phyloP scores from a whole-genome alignment of 2,888 invertebrate species.

The Dugesia japonica region DNA sequence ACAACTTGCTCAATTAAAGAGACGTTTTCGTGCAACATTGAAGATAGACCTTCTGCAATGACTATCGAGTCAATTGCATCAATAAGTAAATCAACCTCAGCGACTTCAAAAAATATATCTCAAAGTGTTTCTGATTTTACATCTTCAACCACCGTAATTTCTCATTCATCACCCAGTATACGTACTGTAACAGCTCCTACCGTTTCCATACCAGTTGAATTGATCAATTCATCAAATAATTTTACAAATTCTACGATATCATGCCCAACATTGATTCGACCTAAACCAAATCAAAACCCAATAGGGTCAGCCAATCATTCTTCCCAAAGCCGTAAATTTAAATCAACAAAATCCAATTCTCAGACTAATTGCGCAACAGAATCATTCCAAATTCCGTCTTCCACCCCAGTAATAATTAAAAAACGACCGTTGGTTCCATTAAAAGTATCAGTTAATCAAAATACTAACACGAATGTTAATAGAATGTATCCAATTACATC shows the following conservation, averaged over 20 bases:
- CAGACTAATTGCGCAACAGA: not conserved
- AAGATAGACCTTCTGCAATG: not conserved
- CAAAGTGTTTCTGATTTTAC: not conserved
- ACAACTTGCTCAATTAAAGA: not conserved
- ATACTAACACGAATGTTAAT: not conserved
- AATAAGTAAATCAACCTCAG: not conserved
- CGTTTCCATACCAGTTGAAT: constrained; percentile 24
- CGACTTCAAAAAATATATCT: not conserved
- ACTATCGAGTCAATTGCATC: not conserved
- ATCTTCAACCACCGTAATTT: not conserved
- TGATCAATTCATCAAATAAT: not conserved
- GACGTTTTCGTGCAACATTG: not conserved
- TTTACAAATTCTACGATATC: not conserved
- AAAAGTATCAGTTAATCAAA: constrained; percentile 9
- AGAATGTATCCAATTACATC: not conserved
- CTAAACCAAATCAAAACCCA: not conserved
- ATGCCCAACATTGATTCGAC: not conserved
- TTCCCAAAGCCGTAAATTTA: not conserved
- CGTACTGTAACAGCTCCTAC: constrained; percentile 26
- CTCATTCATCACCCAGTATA: not conserved
- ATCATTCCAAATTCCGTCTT: not conserved
- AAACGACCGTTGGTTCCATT: not conserved
- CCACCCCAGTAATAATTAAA: not conserved
- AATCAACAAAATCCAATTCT: not conserved
- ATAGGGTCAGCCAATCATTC: not conserved